A percentile compares a stretch with the other conserved stretches of the same genome.
Evolutionary conservation across 2,113 vertebrate species (phyloP).

Genomic region (Pseudolaguvia tuberculata): DNA sequence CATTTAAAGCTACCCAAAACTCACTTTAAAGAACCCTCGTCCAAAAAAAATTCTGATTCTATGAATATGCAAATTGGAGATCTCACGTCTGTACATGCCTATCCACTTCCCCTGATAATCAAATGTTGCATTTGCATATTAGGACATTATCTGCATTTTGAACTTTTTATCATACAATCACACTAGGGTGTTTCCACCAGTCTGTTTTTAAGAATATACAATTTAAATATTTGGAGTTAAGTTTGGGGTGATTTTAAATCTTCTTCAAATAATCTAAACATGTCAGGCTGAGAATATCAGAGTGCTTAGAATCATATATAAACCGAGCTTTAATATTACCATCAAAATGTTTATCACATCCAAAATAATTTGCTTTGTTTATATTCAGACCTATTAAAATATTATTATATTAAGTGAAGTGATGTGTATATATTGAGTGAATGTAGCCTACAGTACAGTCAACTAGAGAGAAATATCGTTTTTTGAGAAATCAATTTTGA

Average conservation of each 20-base stretch:
- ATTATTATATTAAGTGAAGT: conserved; percentile 81
- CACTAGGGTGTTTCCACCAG: no score
- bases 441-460: conserved; percentile 89
- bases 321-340: conserved; percentile 42
- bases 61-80: neutral
- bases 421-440: conserved; percentile 87
- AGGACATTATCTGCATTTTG: neutral
- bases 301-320: conserved; percentile 48
- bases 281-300: conserved; percentile 8
- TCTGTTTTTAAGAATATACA: neutral
- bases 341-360: conserved; percentile 62
- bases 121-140: conserved; percentile 16
- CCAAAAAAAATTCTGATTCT: neutral
- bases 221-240: neutral
- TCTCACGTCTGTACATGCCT: neutral
- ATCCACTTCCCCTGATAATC: neutral
- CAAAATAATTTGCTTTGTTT: conserved; percentile 70
- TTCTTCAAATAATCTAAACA: neutral
- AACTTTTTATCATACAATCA: neutral
- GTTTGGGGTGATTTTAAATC: conserved; percentile 8
- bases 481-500: conserved; percentile 52
- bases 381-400: conserved; percentile 80
- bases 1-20: neutral
- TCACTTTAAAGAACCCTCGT: neutral
- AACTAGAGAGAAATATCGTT: conserved; percentile 72